Percentiles rank a stretch among this genome's conserved stretches.
Conservation (phyloP, 2,888 invertebrate genomes). For the Drosophila longiperda region DNA sequence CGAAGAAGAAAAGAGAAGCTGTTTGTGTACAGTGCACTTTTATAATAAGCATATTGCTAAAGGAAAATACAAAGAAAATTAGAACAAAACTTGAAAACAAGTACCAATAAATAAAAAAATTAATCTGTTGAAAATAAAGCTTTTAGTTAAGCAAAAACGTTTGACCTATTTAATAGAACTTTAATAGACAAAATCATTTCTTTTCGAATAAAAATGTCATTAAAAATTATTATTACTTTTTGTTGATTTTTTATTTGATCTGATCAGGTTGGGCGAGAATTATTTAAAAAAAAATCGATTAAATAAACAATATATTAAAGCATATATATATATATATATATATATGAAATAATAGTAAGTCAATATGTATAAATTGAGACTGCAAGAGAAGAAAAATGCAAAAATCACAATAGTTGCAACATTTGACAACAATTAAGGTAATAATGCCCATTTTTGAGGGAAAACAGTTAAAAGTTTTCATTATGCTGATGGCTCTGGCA, state of each 20-base stretch:
- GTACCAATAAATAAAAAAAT: conserved; percentile 14
- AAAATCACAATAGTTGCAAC: conserved; percentile 5
- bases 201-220: background rate
- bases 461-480: conserved; percentile 69
- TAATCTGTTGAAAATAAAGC: background rate
- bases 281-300: background rate
- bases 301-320: background rate
- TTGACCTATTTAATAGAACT: background rate
- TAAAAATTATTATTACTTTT: background rate
- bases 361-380: background rate
- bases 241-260: background rate
- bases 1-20: conserved; percentile 10
- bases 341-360: background rate
- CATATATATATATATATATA: no score
- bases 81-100: conserved; percentile 16
- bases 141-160: background rate
- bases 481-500: conserved; percentile 66
- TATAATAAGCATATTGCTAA: conserved; percentile 71
- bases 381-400: background rate
- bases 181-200: background rate
- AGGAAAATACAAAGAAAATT: conserved; percentile 37
- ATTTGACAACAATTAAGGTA: conserved; percentile 25
- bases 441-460: conserved; percentile 59
- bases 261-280: background rate
- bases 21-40: conserved; percentile 57